Conservation (phyloP, 1,140 invertebrate species). For the Rhyacophila brunnea region DNA sequence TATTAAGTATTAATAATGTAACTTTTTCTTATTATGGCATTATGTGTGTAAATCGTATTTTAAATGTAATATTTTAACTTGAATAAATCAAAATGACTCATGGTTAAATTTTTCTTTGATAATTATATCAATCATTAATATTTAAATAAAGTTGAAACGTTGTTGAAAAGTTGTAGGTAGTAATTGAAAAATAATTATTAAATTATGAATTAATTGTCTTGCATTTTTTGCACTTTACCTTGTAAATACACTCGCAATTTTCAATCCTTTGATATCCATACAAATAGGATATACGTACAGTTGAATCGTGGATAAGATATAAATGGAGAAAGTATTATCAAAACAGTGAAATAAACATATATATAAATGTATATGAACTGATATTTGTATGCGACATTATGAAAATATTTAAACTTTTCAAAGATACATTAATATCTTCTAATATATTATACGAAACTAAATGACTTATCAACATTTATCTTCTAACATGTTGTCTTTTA, state of each 20-base stretch:
- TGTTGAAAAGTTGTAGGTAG: conserved; percentile 16
- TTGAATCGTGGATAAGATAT: conserved; percentile 1
- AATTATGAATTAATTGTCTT: conserved; percentile 13
- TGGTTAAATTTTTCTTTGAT: conserved; percentile 5
- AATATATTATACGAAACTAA: too few species aligned
- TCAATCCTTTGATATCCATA: neutral
- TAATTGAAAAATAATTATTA: conserved; percentile 3
- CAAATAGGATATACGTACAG: neutral
- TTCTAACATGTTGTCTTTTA: too few species aligned
- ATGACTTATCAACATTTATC: too few species aligned
- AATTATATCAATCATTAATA: neutral
- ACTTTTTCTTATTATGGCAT: neutral
- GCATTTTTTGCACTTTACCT: conserved; percentile 3
- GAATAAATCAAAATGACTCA: neutral
- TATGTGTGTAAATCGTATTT: conserved; percentile 6
- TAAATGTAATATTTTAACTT: conserved; percentile 8
- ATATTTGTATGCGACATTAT: neutral
- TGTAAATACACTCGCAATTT: conserved; percentile 22
- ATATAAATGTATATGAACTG: neutral
- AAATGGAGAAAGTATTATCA: neutral
- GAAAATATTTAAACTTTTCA: too few species aligned
- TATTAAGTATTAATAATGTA: too few species aligned
- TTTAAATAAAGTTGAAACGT: conserved; percentile 7
- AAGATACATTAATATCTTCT: too few species aligned
- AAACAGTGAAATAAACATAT: neutral